phyloP scores from a whole-genome alignment of 2,888 invertebrate species.

The Trachelus stipa region DNA sequence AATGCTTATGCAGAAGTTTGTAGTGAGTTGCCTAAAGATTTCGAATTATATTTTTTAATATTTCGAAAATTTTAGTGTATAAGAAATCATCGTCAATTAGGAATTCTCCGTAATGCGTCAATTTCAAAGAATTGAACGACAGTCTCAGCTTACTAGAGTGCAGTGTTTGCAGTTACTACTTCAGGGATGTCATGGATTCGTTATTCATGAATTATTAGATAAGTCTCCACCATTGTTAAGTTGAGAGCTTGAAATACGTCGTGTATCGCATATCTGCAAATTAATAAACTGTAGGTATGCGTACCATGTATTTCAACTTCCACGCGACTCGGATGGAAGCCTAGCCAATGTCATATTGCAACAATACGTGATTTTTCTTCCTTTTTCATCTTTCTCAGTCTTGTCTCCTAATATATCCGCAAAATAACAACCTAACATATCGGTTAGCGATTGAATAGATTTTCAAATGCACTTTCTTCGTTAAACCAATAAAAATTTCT shows the following conservation, averaged over 20 bases:
- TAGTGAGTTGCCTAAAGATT: slow-evolving; percentile 12
- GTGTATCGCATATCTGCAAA: neutral
- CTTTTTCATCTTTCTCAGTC: neutral
- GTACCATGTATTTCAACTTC: neutral
- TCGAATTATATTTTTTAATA: slow-evolving; percentile 49
- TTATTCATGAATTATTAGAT: neutral
- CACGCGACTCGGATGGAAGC: neutral
- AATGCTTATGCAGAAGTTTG: neutral
- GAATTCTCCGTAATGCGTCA: slow-evolving; percentile 21
- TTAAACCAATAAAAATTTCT: neutral
- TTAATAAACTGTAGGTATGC: neutral
- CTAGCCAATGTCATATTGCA: neutral
- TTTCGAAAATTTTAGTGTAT: slow-evolving; percentile 40
- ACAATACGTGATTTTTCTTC: neutral
- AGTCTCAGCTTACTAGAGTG: neutral
- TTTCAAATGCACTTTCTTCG: neutral
- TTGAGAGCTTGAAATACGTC: neutral
- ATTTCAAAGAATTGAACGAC: neutral
- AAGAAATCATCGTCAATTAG: slow-evolving; percentile 51
- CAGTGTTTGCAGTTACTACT: neutral
- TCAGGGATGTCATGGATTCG: neutral
- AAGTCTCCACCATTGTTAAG: neutral
- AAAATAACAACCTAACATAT: neutral
- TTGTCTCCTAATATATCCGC: neutral
- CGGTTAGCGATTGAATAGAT: neutral